phyloP scores from a whole-genome alignment of 2,113 vertebrate genomes.

The Chinchilla lanigera region DNA sequence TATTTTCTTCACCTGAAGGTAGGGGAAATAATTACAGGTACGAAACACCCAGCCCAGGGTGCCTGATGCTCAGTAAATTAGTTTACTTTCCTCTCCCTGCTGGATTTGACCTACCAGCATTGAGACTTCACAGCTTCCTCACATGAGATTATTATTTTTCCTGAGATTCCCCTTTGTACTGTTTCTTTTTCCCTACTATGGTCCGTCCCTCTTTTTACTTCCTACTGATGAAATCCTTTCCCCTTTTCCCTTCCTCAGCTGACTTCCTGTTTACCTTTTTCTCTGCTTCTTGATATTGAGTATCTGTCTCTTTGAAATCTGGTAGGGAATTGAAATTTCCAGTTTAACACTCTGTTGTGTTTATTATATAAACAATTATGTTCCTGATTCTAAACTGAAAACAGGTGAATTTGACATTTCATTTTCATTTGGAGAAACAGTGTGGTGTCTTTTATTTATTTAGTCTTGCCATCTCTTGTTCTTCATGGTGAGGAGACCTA shows the following conservation, averaged over 20 bases:
- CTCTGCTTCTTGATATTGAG: not conserved
- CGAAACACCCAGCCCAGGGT: not conserved
- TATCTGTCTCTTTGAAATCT: not conserved
- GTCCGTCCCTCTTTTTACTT: not conserved
- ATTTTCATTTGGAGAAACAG: not conserved
- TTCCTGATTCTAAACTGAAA: slow-evolving; percentile 23
- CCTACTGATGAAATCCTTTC: not conserved
- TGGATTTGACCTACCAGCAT: not conserved
- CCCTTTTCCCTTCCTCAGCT: not conserved
- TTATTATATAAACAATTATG: not conserved
- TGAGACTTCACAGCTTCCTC: not conserved
- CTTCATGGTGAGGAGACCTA: not conserved
- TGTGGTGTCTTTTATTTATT: not conserved
- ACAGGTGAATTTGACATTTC: not conserved
- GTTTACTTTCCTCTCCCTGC: not conserved
- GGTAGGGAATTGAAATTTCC: not conserved
- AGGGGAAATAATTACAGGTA: not conserved
- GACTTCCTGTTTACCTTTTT: not conserved
- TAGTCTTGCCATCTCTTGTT: not conserved
- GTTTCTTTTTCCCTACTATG: not conserved
- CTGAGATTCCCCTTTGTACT: too few relatives aligned
- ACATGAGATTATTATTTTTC: not conserved
- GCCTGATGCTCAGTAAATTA: not conserved
- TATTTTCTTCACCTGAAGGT: slow-evolving; percentile 34
- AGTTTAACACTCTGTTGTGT: not conserved